Base-by-base conservation (phyloP, 2,113 vertebrate species). In the Diglossa brunneiventris region DNA sequence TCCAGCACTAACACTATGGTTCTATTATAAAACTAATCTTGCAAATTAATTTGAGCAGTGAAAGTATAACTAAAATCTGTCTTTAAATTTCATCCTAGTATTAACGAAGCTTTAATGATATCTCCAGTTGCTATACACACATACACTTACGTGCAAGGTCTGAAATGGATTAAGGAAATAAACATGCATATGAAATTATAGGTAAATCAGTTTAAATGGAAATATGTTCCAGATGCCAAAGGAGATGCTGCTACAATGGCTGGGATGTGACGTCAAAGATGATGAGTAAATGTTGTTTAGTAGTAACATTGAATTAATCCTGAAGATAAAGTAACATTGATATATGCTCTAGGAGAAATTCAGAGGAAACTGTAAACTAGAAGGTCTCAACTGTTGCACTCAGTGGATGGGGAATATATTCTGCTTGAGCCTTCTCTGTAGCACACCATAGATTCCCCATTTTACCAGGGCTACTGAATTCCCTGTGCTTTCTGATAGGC, bases 181-280 rank as follows among this genome's bases (percentile, higher is more conserved):
- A 93, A 59, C 59, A 58, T 53, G 46, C 35, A 81, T 90, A 92
- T 70, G 68, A 96, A 97, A 96, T 96, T 95, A 93, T 89, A 83
- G 47, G 68, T 35, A 95, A 96, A 95, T 96, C 76, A 88, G 72
- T 94, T 97, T 97, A 92, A 86, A 86, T 74, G 68, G 33, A 89
- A 96, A 74, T 92, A 72, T 39, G 17, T 92, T 97, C 95, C 94
- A 94, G 95, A 96, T 96, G 86, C 94, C 89, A 74, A 93, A 93
- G 83, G 56, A 96, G 72, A 86, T 89, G 72, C 88, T 93, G 79
- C 50, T 90, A 74, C 90, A 93, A 81, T 92, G 75, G 46, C 82
- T 94, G 68, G 83, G 68, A 50, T 96, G 35, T 94, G 94, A 92
- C 27, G 30, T 97, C 96, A 97, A 69, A 94, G 86, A 83, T 83